phyloP scores from a whole-genome alignment of 2,113 vertebrate genomes.

The Gobiocypris rarus region DNA sequence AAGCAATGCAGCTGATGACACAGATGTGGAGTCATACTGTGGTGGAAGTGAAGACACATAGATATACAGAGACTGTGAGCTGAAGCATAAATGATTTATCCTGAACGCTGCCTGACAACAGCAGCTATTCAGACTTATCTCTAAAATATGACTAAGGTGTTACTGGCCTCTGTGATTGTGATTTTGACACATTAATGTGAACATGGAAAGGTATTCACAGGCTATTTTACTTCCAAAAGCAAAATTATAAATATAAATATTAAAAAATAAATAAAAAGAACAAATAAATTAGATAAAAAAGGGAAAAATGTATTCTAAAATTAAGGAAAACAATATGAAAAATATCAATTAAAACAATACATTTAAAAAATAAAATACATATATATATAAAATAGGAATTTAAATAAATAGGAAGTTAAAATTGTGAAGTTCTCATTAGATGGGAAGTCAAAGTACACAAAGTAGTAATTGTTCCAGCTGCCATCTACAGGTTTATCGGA shows the following conservation, averaged over 20 bases:
- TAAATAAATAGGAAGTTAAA: background rate
- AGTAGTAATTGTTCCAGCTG: constrained; percentile 1
- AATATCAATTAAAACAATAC: background rate
- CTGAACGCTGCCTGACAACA: background rate
- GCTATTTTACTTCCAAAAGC: background rate
- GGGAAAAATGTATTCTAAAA: background rate
- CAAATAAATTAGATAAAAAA: no score
- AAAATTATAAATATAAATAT: no score
- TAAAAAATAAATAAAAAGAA: no score
- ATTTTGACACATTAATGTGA: background rate
- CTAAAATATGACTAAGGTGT: background rate
- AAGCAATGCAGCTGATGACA: constrained; percentile 1
- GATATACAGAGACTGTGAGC: background rate
- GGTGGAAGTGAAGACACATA: background rate
- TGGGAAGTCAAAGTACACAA: background rate
- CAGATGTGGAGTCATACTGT: background rate
- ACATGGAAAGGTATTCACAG: background rate
- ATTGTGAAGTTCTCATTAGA: background rate
- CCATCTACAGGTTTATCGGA: background rate
- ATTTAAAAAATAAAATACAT: background rate
- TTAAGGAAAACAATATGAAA: background rate
- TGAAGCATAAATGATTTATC: background rate
- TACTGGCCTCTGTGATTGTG: background rate
- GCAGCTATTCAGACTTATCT: background rate
- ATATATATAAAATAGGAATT: background rate